Conservation (phyloP, 2,113 vertebrate species). For the Bambusicola thoracicus region DNA sequence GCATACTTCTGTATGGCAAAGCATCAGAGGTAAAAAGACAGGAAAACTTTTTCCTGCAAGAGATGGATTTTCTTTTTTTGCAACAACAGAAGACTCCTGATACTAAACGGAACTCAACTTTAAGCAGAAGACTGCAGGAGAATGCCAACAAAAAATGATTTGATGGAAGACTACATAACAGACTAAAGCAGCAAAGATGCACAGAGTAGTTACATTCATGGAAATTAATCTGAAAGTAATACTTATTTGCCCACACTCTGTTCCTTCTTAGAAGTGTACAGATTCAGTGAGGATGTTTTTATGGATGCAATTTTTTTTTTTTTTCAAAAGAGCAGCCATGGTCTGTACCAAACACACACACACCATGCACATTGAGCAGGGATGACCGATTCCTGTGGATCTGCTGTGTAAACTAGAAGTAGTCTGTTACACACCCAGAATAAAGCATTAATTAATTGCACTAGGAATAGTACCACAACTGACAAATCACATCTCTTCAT, state of each 20-base stretch:
- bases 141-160: background rate
- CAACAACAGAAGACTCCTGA: background rate
- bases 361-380: accelerated
- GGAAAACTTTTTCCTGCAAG: background rate
- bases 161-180: background rate
- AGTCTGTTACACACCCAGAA: background rate
- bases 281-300: background rate
- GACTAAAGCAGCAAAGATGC: background rate
- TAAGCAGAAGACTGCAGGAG: slow-evolving; percentile 2
- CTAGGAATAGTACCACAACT: background rate
- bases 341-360: background rate
- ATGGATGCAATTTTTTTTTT: background rate
- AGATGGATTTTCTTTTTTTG: background rate
- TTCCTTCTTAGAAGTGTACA: background rate
- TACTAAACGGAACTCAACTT: background rate
- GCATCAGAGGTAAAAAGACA: background rate
- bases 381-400: background rate
- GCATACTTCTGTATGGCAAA: background rate
- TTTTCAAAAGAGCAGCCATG: background rate
- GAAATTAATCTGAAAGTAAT: background rate
- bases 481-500: background rate
- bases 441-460: background rate
- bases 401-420: accelerated
- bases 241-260: background rate
- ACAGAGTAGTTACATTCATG: background rate